phyloP scores from a whole-genome alignment of 2,797 vertebrate genomes.

The Phrynocephalus vlangalii region DNA sequence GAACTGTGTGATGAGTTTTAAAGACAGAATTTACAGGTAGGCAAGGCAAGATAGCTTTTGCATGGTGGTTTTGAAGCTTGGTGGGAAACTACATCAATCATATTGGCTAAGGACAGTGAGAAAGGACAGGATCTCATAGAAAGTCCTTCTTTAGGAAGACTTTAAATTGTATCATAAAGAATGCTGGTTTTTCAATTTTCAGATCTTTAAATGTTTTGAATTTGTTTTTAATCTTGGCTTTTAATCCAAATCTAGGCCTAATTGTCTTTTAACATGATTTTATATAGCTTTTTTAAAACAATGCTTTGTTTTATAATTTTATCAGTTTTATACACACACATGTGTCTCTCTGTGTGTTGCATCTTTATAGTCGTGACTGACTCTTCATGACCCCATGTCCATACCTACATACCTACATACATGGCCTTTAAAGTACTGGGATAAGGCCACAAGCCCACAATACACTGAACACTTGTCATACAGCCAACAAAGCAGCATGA shows the following conservation, averaged over 20 bases:
- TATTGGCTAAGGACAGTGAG: constrained; percentile 62
- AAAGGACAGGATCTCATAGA: constrained; percentile 42
- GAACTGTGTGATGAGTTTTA: constrained; percentile 55
- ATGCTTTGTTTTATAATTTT: not conserved
- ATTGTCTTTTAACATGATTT: too few species aligned
- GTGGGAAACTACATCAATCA: constrained; percentile 54
- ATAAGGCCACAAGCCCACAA: not conserved
- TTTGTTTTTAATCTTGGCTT: too few species aligned
- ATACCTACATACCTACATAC: not conserved
- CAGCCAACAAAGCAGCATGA: constrained; percentile 66
- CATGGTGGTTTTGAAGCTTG: constrained; percentile 64
- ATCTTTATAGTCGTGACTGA: too few species aligned
- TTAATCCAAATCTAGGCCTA: too few species aligned
- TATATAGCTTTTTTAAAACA: too few species aligned
- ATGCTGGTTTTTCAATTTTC: too few species aligned
- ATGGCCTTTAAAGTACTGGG: not conserved
- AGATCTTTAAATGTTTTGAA: too few species aligned
- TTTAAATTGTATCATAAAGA: too few species aligned
- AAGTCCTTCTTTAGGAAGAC: not conserved
- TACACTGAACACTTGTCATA: constrained; percentile 61
- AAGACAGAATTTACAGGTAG: constrained; percentile 55
- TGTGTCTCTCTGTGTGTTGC: too few species aligned
- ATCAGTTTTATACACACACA: not conserved
- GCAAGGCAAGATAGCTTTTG: constrained; percentile 70
- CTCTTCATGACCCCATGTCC: too few species aligned